Percentiles rank a stretch among this genome's conserved stretches.
Conservation (phyloP, 1,140 invertebrate genomes). For the Phenacoccus solenopsis region DNA sequence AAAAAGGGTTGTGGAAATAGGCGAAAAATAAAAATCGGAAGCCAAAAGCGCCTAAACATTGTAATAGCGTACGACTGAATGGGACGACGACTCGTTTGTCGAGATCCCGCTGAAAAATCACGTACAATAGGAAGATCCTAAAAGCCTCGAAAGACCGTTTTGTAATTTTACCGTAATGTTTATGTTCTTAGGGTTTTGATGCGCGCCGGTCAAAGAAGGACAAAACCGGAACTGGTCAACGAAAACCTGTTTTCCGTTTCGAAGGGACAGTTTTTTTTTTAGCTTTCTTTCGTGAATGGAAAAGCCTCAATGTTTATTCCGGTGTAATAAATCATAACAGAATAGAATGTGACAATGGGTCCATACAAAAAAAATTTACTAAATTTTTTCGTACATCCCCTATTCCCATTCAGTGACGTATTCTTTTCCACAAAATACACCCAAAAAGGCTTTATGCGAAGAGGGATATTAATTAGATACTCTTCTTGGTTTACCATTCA, state of each 20-base stretch:
- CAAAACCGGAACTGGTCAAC: constrained; percentile 13
- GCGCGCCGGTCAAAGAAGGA: neutral
- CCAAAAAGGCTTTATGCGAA: neutral
- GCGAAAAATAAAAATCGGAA: constrained; percentile 7
- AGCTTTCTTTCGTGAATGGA: too few species aligned
- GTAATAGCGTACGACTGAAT: neutral
- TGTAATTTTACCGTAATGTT: constrained; percentile 17
- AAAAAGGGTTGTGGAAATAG: neutral
- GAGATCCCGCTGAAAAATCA: constrained; percentile 7
- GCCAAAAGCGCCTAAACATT: neutral
- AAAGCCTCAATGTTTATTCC: constrained; percentile 15
- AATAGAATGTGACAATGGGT: neutral
- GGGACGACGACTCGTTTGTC: neutral
- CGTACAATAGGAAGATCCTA: constrained; percentile 5
- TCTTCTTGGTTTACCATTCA: constrained; percentile 7
- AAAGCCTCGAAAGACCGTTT: constrained; percentile 3
- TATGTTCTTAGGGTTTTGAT: constrained; percentile 8
- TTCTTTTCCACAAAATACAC: neutral
- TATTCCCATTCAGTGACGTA: neutral
- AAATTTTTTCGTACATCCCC: neutral
- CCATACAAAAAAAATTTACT: neutral
- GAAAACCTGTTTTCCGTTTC: constrained; percentile 5
- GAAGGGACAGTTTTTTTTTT: constrained; percentile 11
- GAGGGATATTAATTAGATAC: constrained; percentile 14
- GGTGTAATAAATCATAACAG: constrained; percentile 18